Conservation (phyloP, 2,113 vertebrate species). For the Indicator indicator region DNA sequence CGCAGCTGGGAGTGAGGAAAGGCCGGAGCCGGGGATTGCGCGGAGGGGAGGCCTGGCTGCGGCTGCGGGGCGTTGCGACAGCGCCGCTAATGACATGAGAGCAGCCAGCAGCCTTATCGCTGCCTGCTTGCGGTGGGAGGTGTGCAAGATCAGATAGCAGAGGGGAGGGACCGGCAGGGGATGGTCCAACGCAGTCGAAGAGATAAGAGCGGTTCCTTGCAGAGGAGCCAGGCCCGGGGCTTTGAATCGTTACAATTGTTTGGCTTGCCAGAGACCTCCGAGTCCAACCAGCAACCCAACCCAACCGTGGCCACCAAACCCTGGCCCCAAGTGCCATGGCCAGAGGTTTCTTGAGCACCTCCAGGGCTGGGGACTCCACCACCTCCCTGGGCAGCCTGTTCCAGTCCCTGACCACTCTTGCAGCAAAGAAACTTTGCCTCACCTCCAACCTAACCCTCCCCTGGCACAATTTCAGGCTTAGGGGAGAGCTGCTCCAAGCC, state of each 20-base stretch:
- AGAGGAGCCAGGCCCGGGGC: background rate
- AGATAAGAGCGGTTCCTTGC: background rate
- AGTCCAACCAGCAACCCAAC: no score
- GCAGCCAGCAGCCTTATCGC: background rate
- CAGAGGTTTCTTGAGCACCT: no score
- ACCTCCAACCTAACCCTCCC: no score
- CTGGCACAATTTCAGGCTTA: background rate
- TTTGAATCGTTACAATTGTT: no score
- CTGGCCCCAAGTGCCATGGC: no score
- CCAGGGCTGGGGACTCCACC: no score
- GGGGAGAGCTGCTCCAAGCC: background rate
- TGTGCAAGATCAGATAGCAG: slow-evolving; percentile 54
- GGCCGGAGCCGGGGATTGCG: background rate
- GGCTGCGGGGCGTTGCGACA: slow-evolving; percentile 21
- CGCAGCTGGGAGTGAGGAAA: background rate
- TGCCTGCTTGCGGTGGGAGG: background rate
- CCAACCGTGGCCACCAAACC: no score
- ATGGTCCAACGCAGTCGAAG: background rate
- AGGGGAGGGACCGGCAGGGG: background rate
- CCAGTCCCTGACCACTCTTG: no score
- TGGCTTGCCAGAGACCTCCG: no score
- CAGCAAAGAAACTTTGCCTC: no score
- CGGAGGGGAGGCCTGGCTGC: background rate
- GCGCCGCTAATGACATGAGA: background rate
- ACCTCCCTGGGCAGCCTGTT: no score